Evolutionary conservation across 2,113 vertebrate species (phyloP).

Genomic region (Sarotherodon lohbergeri): DNA sequence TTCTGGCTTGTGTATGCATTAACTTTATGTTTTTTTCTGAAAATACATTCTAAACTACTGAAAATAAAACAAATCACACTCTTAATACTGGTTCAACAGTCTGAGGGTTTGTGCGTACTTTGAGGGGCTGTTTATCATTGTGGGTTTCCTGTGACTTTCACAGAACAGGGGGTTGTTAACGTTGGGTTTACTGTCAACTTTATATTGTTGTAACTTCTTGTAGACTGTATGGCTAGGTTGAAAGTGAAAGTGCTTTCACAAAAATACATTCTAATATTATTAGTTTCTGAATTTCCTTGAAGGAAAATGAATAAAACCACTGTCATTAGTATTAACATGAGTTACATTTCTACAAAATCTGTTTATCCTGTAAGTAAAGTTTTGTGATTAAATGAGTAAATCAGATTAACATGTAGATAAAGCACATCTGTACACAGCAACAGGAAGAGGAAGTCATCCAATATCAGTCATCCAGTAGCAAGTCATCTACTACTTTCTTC

Average conservation of each 20-base stretch:
- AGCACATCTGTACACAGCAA: not conserved
- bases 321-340: not conserved
- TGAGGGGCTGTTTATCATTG: not conserved
- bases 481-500: not conserved
- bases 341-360: not conserved
- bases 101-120: too few relatives aligned
- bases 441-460: not conserved
- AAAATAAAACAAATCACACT: not conserved
- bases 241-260: not conserved
- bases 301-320: not conserved
- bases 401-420: not conserved
- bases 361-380: not conserved
- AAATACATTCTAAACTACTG: not conserved
- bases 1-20: not conserved
- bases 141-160: not conserved
- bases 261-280: not conserved
- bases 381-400: not conserved
- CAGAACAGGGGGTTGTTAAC: not conserved
- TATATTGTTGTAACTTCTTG: not conserved
- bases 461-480: not conserved
- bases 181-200: not conserved
- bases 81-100: not conserved
- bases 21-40: fast-evolving
- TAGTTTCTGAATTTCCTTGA: not conserved
- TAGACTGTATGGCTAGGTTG: not conserved